Evolutionary conservation across 2,797 vertebrate genomes (phyloP).

Genomic region (Syndactyla subalaris): DNA sequence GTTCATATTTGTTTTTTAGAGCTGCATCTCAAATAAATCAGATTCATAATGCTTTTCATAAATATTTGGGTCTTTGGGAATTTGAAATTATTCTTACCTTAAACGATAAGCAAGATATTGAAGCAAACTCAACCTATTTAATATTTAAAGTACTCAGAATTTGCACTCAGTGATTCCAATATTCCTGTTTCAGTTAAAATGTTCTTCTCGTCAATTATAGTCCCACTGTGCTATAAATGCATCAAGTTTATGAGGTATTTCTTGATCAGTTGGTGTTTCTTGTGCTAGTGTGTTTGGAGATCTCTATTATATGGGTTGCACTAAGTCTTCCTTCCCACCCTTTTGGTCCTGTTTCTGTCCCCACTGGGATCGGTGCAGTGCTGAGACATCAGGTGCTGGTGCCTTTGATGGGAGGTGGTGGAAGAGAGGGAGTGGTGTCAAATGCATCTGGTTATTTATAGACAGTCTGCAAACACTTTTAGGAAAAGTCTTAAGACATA

Average conservation of each 20-base stretch:
- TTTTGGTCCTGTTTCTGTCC: background rate
- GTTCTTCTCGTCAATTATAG: background rate
- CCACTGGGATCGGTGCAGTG: rapidly evolving
- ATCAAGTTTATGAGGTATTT: background rate
- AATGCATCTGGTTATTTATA: background rate
- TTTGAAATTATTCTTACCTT: background rate
- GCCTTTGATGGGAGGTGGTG: background rate
- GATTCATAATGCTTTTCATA: background rate
- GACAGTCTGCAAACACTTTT: background rate
- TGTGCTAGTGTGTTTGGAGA: background rate
- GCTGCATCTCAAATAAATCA: background rate
- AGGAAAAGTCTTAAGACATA: background rate
- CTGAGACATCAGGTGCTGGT: rapidly evolving
- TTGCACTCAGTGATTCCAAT: background rate
- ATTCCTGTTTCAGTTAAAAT: background rate
- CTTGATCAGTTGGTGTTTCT: background rate
- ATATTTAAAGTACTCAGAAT: background rate
- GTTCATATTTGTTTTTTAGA: background rate
- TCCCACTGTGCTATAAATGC: background rate
- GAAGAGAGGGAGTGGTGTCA: background rate
- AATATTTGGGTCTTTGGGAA: background rate
- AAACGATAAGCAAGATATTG: background rate
- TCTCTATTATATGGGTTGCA: background rate
- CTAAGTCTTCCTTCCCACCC: background rate
- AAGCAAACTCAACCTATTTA: background rate